A percentile compares a stretch with the other conserved stretches of the same genome.
These are phyloP conservation scores for Amblyjoppa proteus DNA, from an alignment of 2,888 invertebrate species.

Conservation along the genomic window DNA sequence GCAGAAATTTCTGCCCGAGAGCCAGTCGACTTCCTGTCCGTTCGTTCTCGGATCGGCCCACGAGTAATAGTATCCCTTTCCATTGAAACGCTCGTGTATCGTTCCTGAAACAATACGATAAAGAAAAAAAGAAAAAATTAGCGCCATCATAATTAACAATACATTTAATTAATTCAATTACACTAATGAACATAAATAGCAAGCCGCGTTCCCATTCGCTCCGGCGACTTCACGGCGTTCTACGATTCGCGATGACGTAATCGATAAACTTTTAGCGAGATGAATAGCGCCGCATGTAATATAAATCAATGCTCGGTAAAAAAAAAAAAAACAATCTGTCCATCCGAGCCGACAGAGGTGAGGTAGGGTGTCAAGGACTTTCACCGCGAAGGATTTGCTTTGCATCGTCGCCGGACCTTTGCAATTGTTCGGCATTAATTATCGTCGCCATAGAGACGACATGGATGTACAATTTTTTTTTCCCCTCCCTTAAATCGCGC, in stretches of 20 bases:
- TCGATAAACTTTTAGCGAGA: constrained; percentile 20
- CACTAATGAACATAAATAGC: neutral
- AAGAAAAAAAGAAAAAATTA: neutral
- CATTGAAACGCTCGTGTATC: constrained; percentile 85
- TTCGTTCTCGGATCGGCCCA: constrained; percentile 92
- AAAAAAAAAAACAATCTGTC: neutral
- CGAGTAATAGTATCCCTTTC: constrained; percentile 94
- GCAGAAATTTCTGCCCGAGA: constrained; percentile 94
- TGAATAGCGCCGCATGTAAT: neutral
- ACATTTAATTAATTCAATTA: neutral
- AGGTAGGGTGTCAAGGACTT: constrained; percentile 64
- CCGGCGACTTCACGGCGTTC: neutral
- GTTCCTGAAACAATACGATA: constrained; percentile 78
- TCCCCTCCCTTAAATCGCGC: constrained; percentile 31
- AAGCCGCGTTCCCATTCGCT: neutral
- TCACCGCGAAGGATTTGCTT: constrained; percentile 48
- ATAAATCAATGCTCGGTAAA: neutral
- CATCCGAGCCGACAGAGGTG: constrained; percentile 54
- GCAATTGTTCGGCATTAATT: constrained; percentile 33
- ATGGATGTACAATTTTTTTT: constrained; percentile 33
- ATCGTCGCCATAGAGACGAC: constrained; percentile 13
- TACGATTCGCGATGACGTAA: constrained; percentile 22
- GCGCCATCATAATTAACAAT: neutral
- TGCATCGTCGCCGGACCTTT: constrained; percentile 35
- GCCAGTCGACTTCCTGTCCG: constrained; percentile 93